These are phyloP conservation scores for Drosophila lacteicornis DNA, from an alignment of 1,140 invertebrate species.

Conservation along the genomic window DNA sequence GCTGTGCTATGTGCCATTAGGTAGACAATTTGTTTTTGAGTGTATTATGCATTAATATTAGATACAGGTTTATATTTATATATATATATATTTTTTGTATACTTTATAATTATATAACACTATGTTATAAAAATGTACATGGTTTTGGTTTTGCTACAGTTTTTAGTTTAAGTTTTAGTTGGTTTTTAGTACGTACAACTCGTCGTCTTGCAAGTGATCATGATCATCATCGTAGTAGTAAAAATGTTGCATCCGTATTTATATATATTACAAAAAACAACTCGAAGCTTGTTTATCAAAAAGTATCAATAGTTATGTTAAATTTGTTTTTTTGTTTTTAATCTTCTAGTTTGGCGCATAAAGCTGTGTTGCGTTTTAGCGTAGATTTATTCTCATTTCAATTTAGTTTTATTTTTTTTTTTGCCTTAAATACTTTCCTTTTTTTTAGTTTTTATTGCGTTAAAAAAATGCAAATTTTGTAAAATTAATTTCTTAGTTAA, in stretches of 20 bases:
- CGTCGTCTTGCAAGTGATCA: constrained; percentile 51
- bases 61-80: constrained; percentile 55
- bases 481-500: constrained; percentile 58
- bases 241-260: constrained; percentile 62
- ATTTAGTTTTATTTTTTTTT: constrained; percentile 17
- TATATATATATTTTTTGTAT: constrained; percentile 32
- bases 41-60: constrained; percentile 79
- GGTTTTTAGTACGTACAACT: constrained; percentile 77
- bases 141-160: constrained; percentile 78
- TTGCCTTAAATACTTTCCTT: constrained; percentile 73
- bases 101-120: constrained; percentile 73
- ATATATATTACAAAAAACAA: constrained; percentile 78
- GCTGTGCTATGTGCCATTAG: constrained; percentile 66
- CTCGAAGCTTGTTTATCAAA: constrained; percentile 53
- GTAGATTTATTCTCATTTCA: constrained; percentile 65
- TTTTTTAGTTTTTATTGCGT: constrained; percentile 52
- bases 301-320: constrained; percentile 59
- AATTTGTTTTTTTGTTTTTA: constrained; percentile 62
- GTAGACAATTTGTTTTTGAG: constrained; percentile 79
- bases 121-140: constrained; percentile 76
- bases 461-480: constrained; percentile 65
- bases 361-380: constrained; percentile 81
- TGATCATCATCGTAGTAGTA: constrained; percentile 39
- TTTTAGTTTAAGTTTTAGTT: constrained; percentile 64
- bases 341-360: constrained; percentile 82